These are phyloP conservation scores for Bothrops jararaca DNA, from an alignment of 2,113 vertebrate genomes.

Conservation along the genomic window DNA sequence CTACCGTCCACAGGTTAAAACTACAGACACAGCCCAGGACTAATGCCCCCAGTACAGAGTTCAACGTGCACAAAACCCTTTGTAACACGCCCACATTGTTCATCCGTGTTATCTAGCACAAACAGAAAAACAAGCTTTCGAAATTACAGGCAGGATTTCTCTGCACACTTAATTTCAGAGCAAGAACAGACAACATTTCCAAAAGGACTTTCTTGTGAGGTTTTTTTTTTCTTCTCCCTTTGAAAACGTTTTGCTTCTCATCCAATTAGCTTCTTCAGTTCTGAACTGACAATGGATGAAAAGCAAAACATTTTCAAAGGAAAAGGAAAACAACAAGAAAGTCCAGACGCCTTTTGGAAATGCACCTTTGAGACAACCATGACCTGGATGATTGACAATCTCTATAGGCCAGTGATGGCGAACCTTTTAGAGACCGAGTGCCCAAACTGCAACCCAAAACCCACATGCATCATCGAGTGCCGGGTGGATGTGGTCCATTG, in stretches of 20 bases:
- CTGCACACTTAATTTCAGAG: neutral
- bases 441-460: too few species aligned
- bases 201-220: neutral
- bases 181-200: neutral
- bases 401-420: too few species aligned
- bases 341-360: neutral
- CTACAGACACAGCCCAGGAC: neutral
- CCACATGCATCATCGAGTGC: too few species aligned
- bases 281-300: neutral
- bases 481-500: too few species aligned
- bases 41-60: neutral
- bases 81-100: neutral
- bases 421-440: too few species aligned
- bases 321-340: rapidly evolving
- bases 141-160: neutral
- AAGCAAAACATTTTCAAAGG: neutral
- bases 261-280: neutral
- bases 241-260: neutral
- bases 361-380: neutral
- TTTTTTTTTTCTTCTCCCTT: neutral
- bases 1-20: neutral
- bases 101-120: neutral
- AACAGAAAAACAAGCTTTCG: neutral
- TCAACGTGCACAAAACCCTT: neutral
- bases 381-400: neutral